Evolutionary conservation across 2,888 invertebrate genomes (phyloP).

Genomic region (Linnaemya vulpina): DNA sequence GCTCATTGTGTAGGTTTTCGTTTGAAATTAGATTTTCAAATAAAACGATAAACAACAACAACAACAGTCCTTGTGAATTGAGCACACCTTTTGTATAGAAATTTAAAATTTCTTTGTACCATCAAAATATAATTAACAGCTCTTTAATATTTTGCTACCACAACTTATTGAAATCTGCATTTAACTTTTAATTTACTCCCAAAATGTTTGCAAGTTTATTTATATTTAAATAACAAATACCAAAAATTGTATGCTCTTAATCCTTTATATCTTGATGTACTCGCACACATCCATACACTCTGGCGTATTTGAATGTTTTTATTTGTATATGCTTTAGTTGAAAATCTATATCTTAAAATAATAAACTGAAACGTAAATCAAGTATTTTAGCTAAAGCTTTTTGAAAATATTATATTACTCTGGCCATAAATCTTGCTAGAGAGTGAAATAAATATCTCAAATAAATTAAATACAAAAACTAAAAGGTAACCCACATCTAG

Average conservation of each 20-base stretch:
- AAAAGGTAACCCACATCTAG: slow-evolving; percentile 68
- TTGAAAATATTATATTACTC: slow-evolving; percentile 66
- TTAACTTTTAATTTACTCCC: neutral
- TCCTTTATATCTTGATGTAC: slow-evolving; percentile 39
- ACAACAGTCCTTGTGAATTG: no score
- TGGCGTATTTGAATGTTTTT: neutral
- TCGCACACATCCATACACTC: neutral
- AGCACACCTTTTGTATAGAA: no score
- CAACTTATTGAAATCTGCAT: neutral
- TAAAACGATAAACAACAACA: no score
- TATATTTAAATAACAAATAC: neutral
- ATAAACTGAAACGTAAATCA: slow-evolving; percentile 65
- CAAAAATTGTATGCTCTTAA: slow-evolving; percentile 33
- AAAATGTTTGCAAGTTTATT: neutral
- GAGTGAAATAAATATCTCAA: slow-evolving; percentile 30
- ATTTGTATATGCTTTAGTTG: slow-evolving; percentile 23
- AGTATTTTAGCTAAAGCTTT: slow-evolving; percentile 64
- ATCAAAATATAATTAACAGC: no score
- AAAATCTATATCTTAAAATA: slow-evolving; percentile 61
- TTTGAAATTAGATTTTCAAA: no score
- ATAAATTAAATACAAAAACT: slow-evolving; percentile 33
- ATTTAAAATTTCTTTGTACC: no score
- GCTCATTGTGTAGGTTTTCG: no score
- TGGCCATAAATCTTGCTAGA: slow-evolving; percentile 64
- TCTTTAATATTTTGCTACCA: no score